Percentiles rank a stretch among this genome's conserved stretches.
These are phyloP conservation scores for Epizoanthus ramosus DNA, from an alignment of 92 coral and sea anemone genomes.

Conservation along the genomic window DNA sequence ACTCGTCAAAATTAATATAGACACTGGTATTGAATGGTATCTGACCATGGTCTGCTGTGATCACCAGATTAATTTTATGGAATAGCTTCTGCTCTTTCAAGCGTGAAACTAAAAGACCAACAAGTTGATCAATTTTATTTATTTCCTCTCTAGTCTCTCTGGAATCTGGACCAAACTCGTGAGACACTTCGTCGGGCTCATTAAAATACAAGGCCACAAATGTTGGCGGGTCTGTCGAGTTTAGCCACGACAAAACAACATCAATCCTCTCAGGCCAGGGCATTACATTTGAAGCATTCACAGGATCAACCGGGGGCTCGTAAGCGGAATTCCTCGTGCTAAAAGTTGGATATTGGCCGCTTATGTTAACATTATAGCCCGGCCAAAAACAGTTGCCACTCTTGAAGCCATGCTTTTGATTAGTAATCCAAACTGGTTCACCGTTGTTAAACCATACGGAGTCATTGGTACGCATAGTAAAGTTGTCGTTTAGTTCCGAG, in stretches of 20 bases:
- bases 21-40: slow-evolving; percentile 51
- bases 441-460: slow-evolving; percentile 80
- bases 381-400: slow-evolving; percentile 85
- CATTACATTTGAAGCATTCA: slow-evolving; percentile 29
- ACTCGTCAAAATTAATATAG: slow-evolving; percentile 54
- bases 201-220: slow-evolving; percentile 66
- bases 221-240: slow-evolving; percentile 53
- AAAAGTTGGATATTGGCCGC: slow-evolving; percentile 42
- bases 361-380: slow-evolving; percentile 71
- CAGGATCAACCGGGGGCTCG: slow-evolving; percentile 53
- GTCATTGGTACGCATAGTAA: slow-evolving; percentile 66
- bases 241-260: slow-evolving; percentile 64
- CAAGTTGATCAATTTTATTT: slow-evolving; percentile 48
- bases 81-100: slow-evolving; percentile 37
- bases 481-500: slow-evolving; percentile 56
- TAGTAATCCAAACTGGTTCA: slow-evolving; percentile 94
- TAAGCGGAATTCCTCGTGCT: slow-evolving; percentile 46
- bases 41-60: slow-evolving; percentile 93
- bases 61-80: slow-evolving; percentile 63
- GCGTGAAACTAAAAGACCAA: slow-evolving; percentile 53
- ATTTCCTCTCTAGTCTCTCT: slow-evolving; percentile 50
- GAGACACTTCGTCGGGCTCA: slow-evolving; percentile 78
- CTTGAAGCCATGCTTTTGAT: slow-evolving; percentile 67
- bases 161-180: slow-evolving; percentile 65
- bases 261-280: slow-evolving; percentile 67